Evolutionary conservation across 2,888 invertebrate genomes (phyloP), one percentile per base, ranked within the genome.

Genomic region (Oscheius sp.): DNA sequence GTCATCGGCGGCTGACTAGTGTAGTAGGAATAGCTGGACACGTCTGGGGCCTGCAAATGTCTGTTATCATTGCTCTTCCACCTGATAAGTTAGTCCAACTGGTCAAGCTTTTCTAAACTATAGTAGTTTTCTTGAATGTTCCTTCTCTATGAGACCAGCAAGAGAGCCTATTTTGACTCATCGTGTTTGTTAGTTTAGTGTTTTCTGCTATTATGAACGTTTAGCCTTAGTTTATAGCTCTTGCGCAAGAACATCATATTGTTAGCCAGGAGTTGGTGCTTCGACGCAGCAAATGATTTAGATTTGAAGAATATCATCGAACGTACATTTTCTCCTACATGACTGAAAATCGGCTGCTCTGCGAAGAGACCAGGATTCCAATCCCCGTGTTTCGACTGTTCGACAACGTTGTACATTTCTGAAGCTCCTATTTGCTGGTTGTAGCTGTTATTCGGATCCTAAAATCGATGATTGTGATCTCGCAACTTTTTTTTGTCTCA

Each of bases 281-380:
- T 21, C 21, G 21, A 21, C 21, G 21, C 21, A 21, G 21, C 21
- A 21, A 21, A 21, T 21, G 21, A 21, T 21, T 21, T 21, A 21
- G 21, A 21, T 21, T 21, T 21, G 21, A 21, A 21, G 21, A 21
- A 21, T 21, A 21, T 21, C 21, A 21, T 21, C 21, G 21, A 21
- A 60, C 60, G 3, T 29, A 60, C 60, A 33, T 33, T 33, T 60
- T 60, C 60, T 9, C n/a, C 10, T 11, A 35, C 60, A 2, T 60
- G 60, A 60, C n/a, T 60, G 37, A 35, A 60, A 37, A 7, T 60
- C 10, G n/a, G 35, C 37, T 29, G 60, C 2, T 63, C 47, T 4
- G 48, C 48, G 11, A 63, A 63, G 5, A 63, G 50, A n/a, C 21
- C 63, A 47, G 63, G 63, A 63, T 63, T 63, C 63, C 63, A 63